Evolutionary conservation across 2,113 vertebrate genomes (phyloP), one percentile per base, ranked within the genome.

Genomic region (Misgurnus mizolepis): DNA sequence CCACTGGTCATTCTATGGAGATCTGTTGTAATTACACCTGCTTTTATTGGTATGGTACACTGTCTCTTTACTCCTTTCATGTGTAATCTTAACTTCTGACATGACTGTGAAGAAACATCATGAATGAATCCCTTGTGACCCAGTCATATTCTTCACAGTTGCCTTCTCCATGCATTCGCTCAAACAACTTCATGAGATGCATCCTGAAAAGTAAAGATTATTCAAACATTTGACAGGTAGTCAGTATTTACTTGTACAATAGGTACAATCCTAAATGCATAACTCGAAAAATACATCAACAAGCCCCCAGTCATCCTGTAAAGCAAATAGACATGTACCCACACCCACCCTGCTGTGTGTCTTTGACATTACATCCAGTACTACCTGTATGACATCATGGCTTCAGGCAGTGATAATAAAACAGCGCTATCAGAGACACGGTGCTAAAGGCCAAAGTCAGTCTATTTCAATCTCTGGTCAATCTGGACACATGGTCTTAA

Each of bases 351-450:
- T 65, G 7, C 76, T 68, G 80, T 47, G 76, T 81, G 84, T 71
- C 68, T 34, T 74, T 86, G 86, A 84, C 87, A 76, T 76, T 76
- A 80, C 78, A 22, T 22, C 75, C 64, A 86, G 65, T 17, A 22
- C 78, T 67, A 56, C 83, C 82, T 83, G 67, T 80, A 74, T 76
- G 77, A 69, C 50, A 88, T 80, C 79, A 77, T 77, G 55, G 77
- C 82, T 27, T 53, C 74, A 67, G 80, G 86, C 83, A 74, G 10
- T 56, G 75, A 83, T 84, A 83, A 81, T 82, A 85, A 56, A 79
- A 80, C 84, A 66, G 77, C 78, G 83, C 83, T 90, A 88, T 88
- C 86, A 86, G 83, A 82, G 67, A 27, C 60, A 43, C 68, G 62
- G 83, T 86, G 58, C 82, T 43, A 67, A 62, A 79, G 56, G 68